Base-by-base conservation (phyloP, 2,797 vertebrate genomes). In the Leptodactylus fallax region DNA sequence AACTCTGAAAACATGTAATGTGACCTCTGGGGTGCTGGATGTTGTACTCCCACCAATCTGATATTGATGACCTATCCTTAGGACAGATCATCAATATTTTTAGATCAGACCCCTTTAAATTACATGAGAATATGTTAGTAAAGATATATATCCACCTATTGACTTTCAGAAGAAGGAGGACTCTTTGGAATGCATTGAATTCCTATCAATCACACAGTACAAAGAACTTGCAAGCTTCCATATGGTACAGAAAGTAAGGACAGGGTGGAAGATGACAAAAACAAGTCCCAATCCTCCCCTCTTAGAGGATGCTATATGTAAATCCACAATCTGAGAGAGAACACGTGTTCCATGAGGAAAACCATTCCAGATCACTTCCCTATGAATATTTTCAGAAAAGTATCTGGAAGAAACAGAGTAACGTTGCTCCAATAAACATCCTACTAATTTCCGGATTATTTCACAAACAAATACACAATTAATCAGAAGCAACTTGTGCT, bases 391-490 rank as follows among this genome's bases (percentile, higher is more conserved):
- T 80, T 14, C 16, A 58, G 69, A 76, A 49, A 51, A 49, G 27
- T 13, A 49, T 47, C 6, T 19, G 56, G 55, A 56, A 25, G 12
- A 58, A 79, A 61, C 12, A 63, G 21, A 47, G 79, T 2, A 63
- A 63, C 3, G 21, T 21, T 10, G 21, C n/a, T 47, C 67, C 36
- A 61, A 47, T 25, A 82, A 69, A 69, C 80, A 82, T 61, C 47
- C 72, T 5, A 8, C 45, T 56, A 81, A 65, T 81, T 53, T 83
- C 61, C 81, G 55, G n/a, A 53, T 55, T 25, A 61, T 49, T 51
- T 55, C 61, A 23, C 63, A 83, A 83, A 69, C 23, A 69, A 69
- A 82, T 27, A 47, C 47, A 65, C 36, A 67, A 82, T 25, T 65
- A 45, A 25, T 14, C 1, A 25, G 21, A 17, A 69, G 7, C 9